These are phyloP conservation scores for Proteles cristata DNA, from an alignment of 2,113 vertebrate species.

Conservation along the genomic window DNA sequence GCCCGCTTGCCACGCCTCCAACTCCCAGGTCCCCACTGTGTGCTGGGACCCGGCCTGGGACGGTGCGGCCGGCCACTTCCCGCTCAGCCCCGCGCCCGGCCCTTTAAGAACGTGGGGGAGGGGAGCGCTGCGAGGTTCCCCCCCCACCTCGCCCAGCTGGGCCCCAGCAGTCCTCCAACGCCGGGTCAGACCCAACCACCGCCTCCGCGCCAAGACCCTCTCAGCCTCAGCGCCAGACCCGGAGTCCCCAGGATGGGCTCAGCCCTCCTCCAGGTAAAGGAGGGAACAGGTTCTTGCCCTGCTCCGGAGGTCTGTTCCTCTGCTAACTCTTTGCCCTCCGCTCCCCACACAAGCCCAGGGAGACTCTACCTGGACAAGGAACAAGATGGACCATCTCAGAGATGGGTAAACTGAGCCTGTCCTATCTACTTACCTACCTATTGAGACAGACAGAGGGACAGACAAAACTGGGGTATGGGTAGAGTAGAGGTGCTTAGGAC, in stretches of 20 bases:
- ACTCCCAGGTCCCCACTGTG: neutral
- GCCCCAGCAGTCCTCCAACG: neutral
- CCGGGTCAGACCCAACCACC: neutral
- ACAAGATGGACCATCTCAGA: neutral
- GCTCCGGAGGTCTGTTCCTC: neutral
- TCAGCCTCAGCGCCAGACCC: neutral
- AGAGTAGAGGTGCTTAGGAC: neutral
- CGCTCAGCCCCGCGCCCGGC: neutral
- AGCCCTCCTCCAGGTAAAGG: neutral
- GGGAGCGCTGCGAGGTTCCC: constrained; percentile 51
- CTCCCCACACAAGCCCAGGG: neutral
- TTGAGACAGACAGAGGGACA: neutral
- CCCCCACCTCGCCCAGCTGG: neutral
- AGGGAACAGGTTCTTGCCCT: neutral
- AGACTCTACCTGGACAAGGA: neutral
- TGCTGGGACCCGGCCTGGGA: neutral
- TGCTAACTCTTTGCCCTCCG: neutral
- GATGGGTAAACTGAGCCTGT: neutral
- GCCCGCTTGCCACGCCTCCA: neutral
- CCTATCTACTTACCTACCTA: neutral
- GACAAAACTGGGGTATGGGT: neutral
- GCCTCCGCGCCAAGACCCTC: neutral
- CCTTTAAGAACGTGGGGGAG: constrained; percentile 80
- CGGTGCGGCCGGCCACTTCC: neutral
- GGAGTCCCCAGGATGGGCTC: neutral